Base-by-base conservation (phyloP, 2,888 invertebrate species). In the Ephialtes manifestator region DNA sequence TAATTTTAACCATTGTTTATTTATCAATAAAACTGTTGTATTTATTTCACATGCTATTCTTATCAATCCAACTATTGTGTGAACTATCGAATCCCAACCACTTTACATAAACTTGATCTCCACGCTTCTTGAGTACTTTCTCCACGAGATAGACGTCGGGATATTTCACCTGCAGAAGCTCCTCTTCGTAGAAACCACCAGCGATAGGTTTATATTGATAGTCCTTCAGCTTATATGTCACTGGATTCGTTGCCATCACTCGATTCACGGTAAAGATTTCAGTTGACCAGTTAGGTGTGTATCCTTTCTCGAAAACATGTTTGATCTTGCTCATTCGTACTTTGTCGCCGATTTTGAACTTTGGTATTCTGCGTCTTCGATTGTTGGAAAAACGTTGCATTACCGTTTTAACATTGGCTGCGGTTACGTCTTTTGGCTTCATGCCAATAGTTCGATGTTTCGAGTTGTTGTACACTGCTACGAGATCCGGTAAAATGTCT, bases 371-470 rank as follows among this genome's bases (percentile, higher is more conserved):
- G 39, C 70, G 28, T 20, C 18, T 13, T 65, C 31, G 15, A n/a
- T n/a, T 43, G 20, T 63, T 65, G 7, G 43, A 48, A 1, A 39
- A 48, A 46, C 55, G 68, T 20, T 58, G 43, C 35, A 81, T 5
- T 60, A 91, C 74, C 18, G 20, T n/a, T 63, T 89, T 78, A 77
- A 86, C 87, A 74, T 87, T 88, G 18, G 94, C 78, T 91, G 91
- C 90, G 89, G 88, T 87, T 28, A 92, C 92, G 76, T 93, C 89
- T 53, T 51, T 81, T 5, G 93, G 92, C 77, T 87, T 89, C 89
- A 92, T 91, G 76, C 87, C 87, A 75, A 92, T 93, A 48, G 91
- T 93, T 39, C 89, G 84, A 90, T 93, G 92, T 84, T 89, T 90
- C n/a, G 81, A 87, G 75, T 90, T 79, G 84, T 93, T 94, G 83